Percentiles rank a stretch among this genome's conserved stretches.
phyloP scores from a whole-genome alignment of 64 coral and sea anemone genomes.

The Stichodactyla mertensii region DNA sequence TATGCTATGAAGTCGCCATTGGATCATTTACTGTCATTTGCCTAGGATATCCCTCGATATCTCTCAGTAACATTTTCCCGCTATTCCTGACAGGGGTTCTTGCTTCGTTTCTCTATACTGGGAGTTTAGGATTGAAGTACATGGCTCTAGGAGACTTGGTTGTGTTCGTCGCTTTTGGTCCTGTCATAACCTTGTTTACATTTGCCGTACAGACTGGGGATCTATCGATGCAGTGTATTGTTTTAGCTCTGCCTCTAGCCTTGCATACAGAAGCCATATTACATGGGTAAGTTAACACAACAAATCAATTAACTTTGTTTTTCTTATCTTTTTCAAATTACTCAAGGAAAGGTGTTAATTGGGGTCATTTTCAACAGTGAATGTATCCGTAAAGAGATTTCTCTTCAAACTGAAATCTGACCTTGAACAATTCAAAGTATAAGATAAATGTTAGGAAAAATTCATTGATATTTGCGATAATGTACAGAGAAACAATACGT shows the following conservation, averaged over 20 bases:
- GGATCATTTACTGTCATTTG: conserved; percentile 35
- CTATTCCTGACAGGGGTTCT: conserved; percentile 57
- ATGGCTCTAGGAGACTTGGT: conserved; percentile 61
- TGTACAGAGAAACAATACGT: background rate
- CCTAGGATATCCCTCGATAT: conserved; percentile 24
- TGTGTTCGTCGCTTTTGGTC: conserved; percentile 69
- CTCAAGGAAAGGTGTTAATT: too few species aligned
- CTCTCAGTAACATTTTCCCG: background rate
- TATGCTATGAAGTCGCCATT: conserved; percentile 47
- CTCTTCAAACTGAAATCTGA: too few species aligned
- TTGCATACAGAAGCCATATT: conserved; percentile 80
- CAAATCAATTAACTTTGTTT: background rate
- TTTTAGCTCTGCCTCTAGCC: conserved; percentile 58
- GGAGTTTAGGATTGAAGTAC: conserved; percentile 58
- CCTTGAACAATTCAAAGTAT: background rate
- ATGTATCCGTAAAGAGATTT: too few species aligned
- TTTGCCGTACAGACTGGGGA: conserved; percentile 60
- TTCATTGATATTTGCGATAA: background rate
- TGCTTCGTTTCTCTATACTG: conserved; percentile 79
- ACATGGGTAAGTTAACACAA: conserved; percentile 44
- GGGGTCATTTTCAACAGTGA: too few species aligned
- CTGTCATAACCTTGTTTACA: conserved; percentile 58
- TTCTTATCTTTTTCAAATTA: background rate
- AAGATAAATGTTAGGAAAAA: background rate
- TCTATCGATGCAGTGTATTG: conserved; percentile 14